A percentile compares a stretch with the other conserved stretches of the same genome.
These are phyloP conservation scores for Epinephelus coioides DNA, from an alignment of 2,797 vertebrate species.

Conservation along the genomic window DNA sequence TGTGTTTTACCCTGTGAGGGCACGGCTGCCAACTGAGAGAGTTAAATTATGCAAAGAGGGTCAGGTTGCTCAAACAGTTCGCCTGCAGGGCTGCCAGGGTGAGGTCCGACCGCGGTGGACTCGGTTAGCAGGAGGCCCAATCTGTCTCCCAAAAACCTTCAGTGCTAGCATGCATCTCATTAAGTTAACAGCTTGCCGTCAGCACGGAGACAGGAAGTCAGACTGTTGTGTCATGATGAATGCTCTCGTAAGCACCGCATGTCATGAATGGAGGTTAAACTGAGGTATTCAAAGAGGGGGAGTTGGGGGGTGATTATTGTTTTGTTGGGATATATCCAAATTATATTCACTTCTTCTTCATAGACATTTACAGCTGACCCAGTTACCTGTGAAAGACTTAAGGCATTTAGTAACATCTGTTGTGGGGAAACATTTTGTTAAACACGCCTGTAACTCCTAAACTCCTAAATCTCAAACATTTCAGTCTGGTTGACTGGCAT, in stretches of 20 bases:
- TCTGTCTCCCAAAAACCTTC: conserved; percentile 80
- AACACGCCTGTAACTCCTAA: not conserved
- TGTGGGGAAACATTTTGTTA: not conserved
- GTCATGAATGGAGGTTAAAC: conserved; percentile 75
- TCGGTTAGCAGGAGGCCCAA: conserved; percentile 83
- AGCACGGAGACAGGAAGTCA: conserved; percentile 84
- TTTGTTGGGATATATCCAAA: conserved; percentile 19
- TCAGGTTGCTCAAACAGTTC: conserved; percentile 67
- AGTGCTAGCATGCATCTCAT: conserved; percentile 85
- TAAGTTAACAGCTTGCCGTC: conserved; percentile 87
- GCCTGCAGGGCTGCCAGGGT: conserved; percentile 79
- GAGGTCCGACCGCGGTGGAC: conserved; percentile 72
- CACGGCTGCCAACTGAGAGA: conserved; percentile 35
- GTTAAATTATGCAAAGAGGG: conserved; percentile 70
- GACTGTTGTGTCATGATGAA: conserved; percentile 86
- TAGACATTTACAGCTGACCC: not conserved
- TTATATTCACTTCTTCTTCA: not conserved
- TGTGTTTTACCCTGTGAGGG: conserved; percentile 26
- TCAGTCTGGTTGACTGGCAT: conserved; percentile 8
- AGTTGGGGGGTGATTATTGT: not conserved
- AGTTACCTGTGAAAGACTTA: not conserved
- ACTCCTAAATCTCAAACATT: conserved; percentile 6
- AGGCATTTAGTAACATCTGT: not conserved
- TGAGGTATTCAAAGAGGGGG: conserved; percentile 55
- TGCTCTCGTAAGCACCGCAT: conserved; percentile 79